Evolutionary conservation across 2,797 vertebrate species (phyloP), one percentile per base, ranked within the genome.

Genomic region (Morelia viridis): DNA sequence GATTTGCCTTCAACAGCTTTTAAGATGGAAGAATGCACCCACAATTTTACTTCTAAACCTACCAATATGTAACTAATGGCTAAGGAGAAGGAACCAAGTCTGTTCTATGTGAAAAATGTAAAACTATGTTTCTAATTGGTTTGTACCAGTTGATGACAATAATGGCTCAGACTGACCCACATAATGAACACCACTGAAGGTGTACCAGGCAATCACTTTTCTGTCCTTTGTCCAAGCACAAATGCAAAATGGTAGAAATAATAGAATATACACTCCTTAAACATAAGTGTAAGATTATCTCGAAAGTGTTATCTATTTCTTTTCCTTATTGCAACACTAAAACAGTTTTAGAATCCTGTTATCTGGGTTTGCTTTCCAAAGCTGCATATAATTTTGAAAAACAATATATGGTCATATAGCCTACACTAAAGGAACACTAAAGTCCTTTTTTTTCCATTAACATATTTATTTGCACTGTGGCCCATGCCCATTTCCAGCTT

Each of bases 401-500:
- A 80, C 35, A 24, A 24, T 46, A 35, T 35, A 80, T 80, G 50
- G 3, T 46, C 71, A 46, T 19, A 46, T 24, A 80, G 19, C 8
- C 10, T 46, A 46, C 4, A 0, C 24, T 46, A 80, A 80, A 80
- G 8, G 35, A 46, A 80, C 19, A 80, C 19, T 80, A 53, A 80
- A n/a, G 10, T 26, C 24, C 5, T 61, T 80, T 92, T 61, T 88
- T 89, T 41, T 28, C 61, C 46, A 80, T 60, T 57, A 24, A 80
- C 24, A 46, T 84, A 92, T 89, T 92, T 89, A 60, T 46, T 85
- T 89, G 56, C 92, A 90, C 19, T 57, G 26, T 90, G 80, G 35
- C 50, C 12, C 50, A 31, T 71, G 28, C 46, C 71, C 65, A 24
- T 65, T 95, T 91, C 88, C 93, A 64, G 53, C 65, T 85, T 86